A percentile compares a stretch with the other conserved stretches of the same genome.
phyloP scores from a whole-genome alignment of 2,797 vertebrate genomes.

The Peromyscus attwateri region DNA sequence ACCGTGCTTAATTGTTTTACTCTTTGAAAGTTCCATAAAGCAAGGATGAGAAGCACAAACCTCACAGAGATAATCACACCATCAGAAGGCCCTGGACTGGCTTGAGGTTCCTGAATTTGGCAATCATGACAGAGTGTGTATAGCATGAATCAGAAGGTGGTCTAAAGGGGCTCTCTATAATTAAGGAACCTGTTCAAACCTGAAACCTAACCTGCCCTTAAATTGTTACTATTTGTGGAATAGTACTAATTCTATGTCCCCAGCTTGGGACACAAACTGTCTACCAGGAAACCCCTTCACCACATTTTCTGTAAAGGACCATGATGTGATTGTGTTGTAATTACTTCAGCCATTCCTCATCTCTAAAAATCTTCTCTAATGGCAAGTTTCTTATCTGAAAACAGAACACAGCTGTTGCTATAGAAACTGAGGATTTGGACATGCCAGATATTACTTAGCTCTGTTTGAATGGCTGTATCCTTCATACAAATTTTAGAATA shows the following conservation, averaged over 20 bases:
- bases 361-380: constrained; percentile 59
- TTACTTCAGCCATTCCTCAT: constrained; percentile 69
- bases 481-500: constrained; percentile 64
- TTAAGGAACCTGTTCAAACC: constrained; percentile 64
- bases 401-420: constrained; percentile 78
- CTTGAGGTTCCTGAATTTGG: neutral
- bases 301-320: constrained; percentile 42
- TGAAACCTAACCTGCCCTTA: constrained; percentile 64
- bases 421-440: constrained; percentile 74
- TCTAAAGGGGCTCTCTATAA: constrained; percentile 49
- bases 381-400: constrained; percentile 71
- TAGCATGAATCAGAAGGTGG: constrained; percentile 13
- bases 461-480: constrained; percentile 55
- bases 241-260: constrained; percentile 46
- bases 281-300: constrained; percentile 43
- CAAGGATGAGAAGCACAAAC: constrained; percentile 16
- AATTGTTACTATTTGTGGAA: constrained; percentile 27
- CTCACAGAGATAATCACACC: neutral
- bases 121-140: neutral
- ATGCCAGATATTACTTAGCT: constrained; percentile 48
- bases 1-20: neutral
- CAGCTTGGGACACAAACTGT: constrained; percentile 57
- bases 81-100: neutral
- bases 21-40: constrained; percentile 44
- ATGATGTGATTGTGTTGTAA: constrained; percentile 67